Evolutionary conservation across 2,113 vertebrate genomes (phyloP), one percentile per base, ranked within the genome.

Genomic region (Pedionomus torquatus): DNA sequence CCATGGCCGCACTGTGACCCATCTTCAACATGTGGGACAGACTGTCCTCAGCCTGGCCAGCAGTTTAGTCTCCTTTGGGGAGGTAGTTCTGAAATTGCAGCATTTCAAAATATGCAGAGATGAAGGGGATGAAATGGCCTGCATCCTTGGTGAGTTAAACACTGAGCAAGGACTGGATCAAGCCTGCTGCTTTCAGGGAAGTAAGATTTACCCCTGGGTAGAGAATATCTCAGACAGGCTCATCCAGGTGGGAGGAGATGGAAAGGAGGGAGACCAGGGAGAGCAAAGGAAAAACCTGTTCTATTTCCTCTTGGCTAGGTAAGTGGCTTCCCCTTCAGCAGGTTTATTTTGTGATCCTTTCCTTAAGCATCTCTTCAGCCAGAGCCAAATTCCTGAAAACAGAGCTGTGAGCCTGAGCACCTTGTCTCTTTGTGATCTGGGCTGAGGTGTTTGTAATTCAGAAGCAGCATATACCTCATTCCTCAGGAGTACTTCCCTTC

Each of bases 371-470:
- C 37, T 78, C 46, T 89, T 93, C 83, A 90, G 83, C 70, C 30
- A 90, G 76, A 92, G 76, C 76, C 83, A 81, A 86, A 28, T 77
- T 95, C 75, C 80, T 92, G 77, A 95, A 95, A 92, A 51, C 4
- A 18, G 60, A 37, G 17, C 69, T 44, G 20, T 89, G 70, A 96
- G 91, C 68, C 72, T 35, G 65, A 91, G 31, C 44, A 60, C 52
- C 39, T 89, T 87, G 48, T 76, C 89, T 89, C 74, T 92, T 86
- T 96, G 74, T 79, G 80, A 91, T 92, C 61, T 68, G 44, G 48
- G 44, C n/a, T 72, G 61, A 93, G 66, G 69, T 95, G 74, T 89
- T 96, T 94, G 84, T 79, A 85, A 96, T 95, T 94, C 93, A 94
- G 81, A 84, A 93, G 70, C 89, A 95, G 89, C 72, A 35, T 44